These are phyloP conservation scores for Plagodis pulveraria DNA, from an alignment of 2,888 invertebrate genomes.

Conservation along the genomic window DNA sequence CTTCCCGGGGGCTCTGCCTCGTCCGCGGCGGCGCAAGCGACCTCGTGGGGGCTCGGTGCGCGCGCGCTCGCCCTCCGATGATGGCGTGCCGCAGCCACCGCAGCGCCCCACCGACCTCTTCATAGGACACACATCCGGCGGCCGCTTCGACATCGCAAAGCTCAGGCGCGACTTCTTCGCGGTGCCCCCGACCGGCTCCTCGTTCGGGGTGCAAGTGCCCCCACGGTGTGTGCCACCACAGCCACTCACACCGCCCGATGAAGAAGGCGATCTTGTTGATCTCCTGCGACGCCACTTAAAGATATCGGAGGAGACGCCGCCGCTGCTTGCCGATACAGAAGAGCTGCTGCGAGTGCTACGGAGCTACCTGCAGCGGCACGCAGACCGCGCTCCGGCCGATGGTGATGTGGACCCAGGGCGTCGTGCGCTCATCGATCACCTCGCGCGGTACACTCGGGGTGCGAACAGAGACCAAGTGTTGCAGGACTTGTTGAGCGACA, in stretches of 20 bases:
- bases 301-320: slow-evolving; percentile 81
- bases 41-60: slow-evolving; percentile 88
- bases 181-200: slow-evolving; percentile 64
- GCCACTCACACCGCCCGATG: slow-evolving; percentile 56
- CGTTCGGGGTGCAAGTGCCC: slow-evolving; percentile 3
- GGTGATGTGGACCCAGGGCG: slow-evolving; percentile 64
- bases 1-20: slow-evolving; percentile 89
- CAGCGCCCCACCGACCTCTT: slow-evolving; percentile 77
- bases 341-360: slow-evolving; percentile 87
- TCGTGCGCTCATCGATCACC: slow-evolving; percentile 87
- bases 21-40: slow-evolving; percentile 82
- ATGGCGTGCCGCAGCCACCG: slow-evolving; percentile 76
- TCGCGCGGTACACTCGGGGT: slow-evolving; percentile 87
- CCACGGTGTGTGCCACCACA: slow-evolving; percentile 56
- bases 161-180: slow-evolving; percentile 88
- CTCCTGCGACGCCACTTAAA: slow-evolving; percentile 88
- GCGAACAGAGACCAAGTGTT: slow-evolving; percentile 88
- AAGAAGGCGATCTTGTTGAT: slow-evolving; percentile 85
- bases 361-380: slow-evolving; percentile 79
- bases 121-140: slow-evolving; percentile 83
- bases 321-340: slow-evolving; percentile 81
- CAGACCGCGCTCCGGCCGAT: slow-evolving; percentile 63
- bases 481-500: slow-evolving; percentile 89
- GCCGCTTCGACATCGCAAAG: slow-evolving; percentile 88
- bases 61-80: slow-evolving; percentile 87